Base-by-base conservation (phyloP, 2,888 invertebrate species). In the Xylota segnis region DNA sequence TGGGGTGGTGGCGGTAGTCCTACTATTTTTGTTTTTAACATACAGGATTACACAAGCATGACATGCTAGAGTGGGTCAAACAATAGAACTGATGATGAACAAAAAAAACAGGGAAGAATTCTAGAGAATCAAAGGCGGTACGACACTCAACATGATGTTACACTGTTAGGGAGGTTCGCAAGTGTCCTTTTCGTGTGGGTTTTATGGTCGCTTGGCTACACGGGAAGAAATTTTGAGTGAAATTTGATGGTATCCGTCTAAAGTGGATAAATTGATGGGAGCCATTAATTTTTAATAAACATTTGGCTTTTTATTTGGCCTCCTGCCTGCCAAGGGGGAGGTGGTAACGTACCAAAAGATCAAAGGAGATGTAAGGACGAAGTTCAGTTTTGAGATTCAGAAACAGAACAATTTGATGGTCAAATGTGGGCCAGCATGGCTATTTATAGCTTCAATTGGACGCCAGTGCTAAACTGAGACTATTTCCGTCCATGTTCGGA, bases 11-110 rank as follows among this genome's bases (percentile, higher is more conserved):
- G n/a, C 0, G 43, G 14, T 12, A n/a, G 43, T 14, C 14, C 14
- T 43, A 4, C 14, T 43, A n/a, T 14, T 43, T 43, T 23, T 23
- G 1, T 23, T 23, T 23, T 1, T 14, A 5, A 14, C 14, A 43
- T 43, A 14, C 43, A 43, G 43, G 43, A 43, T 43, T 14, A 43
- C 43, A 43, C 43, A 14, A 43, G 43, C 43, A 43, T 43, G 14
- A 43, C 14, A 14, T 6, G 43, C 14, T 43, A 7, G 43, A 43
- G 43, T 43, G 14, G 43, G 43, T 14, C 43, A 43, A 43, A 14
- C 1, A 23, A 23, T 23, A 23, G 23, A 23, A 23, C 3, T 23
- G 23, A 23, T 23, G 23, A 23, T 23, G 23, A 23, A 23, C 1
- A 23, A 23, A 23, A 23, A 23, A 23, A 23, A 23, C 2, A 14